Conservation (phyloP, 2,113 vertebrate species). For the Mixornis gularis region DNA sequence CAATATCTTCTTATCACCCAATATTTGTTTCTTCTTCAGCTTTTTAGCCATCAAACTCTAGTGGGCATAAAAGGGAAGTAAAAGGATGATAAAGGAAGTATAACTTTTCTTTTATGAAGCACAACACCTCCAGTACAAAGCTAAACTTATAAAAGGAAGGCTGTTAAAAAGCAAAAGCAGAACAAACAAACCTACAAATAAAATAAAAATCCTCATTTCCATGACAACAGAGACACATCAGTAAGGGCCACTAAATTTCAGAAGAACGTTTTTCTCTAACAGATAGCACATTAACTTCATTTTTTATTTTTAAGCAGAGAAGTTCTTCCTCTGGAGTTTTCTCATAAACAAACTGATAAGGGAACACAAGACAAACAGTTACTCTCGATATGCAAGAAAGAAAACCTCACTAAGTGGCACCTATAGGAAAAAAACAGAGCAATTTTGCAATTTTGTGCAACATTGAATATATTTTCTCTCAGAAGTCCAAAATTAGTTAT, state of each 20-base stretch:
- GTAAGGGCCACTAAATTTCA: conserved; percentile 56
- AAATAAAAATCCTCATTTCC: conserved; percentile 54
- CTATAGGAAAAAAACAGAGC: not conserved
- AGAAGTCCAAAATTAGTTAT: not conserved
- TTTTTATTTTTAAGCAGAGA: not conserved
- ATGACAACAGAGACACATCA: conserved; percentile 71
- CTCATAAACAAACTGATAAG: not conserved
- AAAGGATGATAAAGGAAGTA: conserved; percentile 12
- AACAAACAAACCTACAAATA: conserved; percentile 53
- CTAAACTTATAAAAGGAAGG: conserved; percentile 40
- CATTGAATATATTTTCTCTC: not conserved
- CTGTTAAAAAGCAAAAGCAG: conserved; percentile 66
- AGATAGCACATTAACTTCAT: not conserved
- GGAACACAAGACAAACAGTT: not conserved
- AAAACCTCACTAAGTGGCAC: not conserved
- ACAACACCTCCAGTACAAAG: conserved; percentile 45
- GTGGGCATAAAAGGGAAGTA: conserved; percentile 6
- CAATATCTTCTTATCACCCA: not conserved
- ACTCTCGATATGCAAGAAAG: not conserved
- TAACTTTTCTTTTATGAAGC: conserved; percentile 15
- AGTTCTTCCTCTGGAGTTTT: not conserved
- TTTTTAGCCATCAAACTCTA: conserved; percentile 1
- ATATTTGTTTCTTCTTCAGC: not conserved
- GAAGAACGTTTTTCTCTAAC: not conserved
- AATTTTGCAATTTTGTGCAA: not conserved